Evolutionary conservation across 2,888 invertebrate species (phyloP).

Genomic region (Encarsia formosa): DNA sequence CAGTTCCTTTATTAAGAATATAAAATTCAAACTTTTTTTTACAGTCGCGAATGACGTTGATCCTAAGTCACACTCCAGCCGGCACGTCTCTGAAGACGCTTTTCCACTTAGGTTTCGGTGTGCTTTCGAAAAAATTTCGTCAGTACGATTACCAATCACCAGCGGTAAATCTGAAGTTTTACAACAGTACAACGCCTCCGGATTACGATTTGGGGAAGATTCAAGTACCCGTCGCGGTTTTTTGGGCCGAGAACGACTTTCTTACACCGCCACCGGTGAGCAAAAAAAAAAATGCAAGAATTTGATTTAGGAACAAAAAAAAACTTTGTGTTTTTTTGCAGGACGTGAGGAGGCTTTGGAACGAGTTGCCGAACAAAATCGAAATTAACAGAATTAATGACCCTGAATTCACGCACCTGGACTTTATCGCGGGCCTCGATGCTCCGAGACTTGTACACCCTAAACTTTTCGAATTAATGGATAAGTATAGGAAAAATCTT

Average conservation of each 20-base stretch:
- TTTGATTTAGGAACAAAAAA: too few relatives aligned
- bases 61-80: slow-evolving; percentile 67
- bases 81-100: slow-evolving; percentile 71
- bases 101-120: slow-evolving; percentile 66
- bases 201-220: slow-evolving; percentile 62
- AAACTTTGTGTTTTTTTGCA: too few relatives aligned
- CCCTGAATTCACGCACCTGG: slow-evolving; percentile 67
- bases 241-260: slow-evolving; percentile 70
- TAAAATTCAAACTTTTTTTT: neutral
- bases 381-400: slow-evolving; percentile 58
- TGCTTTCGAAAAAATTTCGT: slow-evolving; percentile 59
- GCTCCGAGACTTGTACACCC: slow-evolving; percentile 60
- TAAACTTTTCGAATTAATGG: slow-evolving; percentile 50
- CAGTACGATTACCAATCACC: slow-evolving; percentile 66
- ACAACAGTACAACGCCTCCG: slow-evolving; percentile 60
- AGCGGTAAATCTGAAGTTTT: slow-evolving; percentile 57
- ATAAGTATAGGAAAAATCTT: too few relatives aligned
- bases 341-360: slow-evolving; percentile 59
- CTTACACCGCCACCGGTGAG: slow-evolving; percentile 51
- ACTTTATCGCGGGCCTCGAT: slow-evolving; percentile 66
- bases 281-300: too few relatives aligned
- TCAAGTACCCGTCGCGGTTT: slow-evolving; percentile 61
- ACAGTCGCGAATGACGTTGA: slow-evolving; percentile 59
- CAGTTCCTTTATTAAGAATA: neutral
- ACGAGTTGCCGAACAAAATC: slow-evolving; percentile 55